Conservation (phyloP, 2,113 vertebrate species). For the Barnardius zonarius region DNA sequence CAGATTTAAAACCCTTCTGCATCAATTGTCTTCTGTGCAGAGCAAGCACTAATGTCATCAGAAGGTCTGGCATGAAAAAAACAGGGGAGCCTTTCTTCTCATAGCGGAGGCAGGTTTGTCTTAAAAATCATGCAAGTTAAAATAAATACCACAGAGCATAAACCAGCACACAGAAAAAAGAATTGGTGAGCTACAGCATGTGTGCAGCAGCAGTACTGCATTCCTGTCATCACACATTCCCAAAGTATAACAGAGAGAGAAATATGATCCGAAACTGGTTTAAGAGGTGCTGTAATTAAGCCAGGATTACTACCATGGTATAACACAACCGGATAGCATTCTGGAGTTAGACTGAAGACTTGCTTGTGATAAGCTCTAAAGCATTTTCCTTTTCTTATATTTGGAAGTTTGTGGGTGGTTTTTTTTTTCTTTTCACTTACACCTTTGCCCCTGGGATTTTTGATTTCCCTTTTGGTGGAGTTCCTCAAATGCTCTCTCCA, state of each 20-base stretch:
- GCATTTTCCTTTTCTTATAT: background rate
- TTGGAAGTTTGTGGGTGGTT: background rate
- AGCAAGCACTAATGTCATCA: background rate
- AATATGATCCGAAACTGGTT: constrained; percentile 22
- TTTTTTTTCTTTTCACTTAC: background rate
- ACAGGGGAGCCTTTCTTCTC: constrained; percentile 23
- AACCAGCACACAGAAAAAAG: background rate
- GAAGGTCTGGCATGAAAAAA: background rate
- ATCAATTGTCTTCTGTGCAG: background rate
- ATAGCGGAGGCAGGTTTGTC: constrained; percentile 6
- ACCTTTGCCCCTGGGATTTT: background rate
- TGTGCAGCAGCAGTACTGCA: background rate
- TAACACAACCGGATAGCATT: background rate
- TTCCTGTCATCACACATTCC: constrained; percentile 14
- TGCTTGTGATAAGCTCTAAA: constrained; percentile 1
- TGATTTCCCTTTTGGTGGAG: background rate
- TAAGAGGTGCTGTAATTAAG: constrained; percentile 29
- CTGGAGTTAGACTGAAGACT: background rate
- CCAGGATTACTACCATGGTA: constrained; percentile 22
- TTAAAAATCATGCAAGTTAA: background rate
- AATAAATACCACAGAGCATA: background rate
- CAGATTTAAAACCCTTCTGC: background rate
- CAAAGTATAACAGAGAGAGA: background rate
- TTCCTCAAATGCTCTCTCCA: background rate
- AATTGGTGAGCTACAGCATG: background rate